These are phyloP conservation scores for Odocoileus virginianus DNA, from an alignment of 2,113 vertebrate genomes.

Conservation along the genomic window DNA sequence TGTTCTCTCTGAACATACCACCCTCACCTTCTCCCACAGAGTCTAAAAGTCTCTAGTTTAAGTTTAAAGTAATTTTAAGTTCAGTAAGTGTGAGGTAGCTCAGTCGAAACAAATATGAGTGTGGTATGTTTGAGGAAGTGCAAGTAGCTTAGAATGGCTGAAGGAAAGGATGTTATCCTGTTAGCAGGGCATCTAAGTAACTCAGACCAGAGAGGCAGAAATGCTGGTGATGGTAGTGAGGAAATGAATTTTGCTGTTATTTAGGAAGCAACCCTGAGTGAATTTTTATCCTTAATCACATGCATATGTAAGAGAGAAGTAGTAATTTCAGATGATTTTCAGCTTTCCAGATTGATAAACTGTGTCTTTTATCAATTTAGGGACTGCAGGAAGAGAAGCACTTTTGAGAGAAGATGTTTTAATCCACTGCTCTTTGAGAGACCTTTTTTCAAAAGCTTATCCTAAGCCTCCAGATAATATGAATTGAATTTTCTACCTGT, in stretches of 20 bases:
- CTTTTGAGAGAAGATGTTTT: neutral
- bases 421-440: neutral
- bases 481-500: neutral
- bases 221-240: neutral
- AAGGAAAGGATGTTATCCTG: neutral
- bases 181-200: neutral
- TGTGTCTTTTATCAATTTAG: neutral
- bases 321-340: neutral
- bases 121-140: neutral
- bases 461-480: neutral
- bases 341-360: neutral
- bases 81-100: neutral
- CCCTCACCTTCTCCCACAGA: too few species aligned
- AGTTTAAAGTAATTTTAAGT: neutral
- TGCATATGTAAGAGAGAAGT: neutral
- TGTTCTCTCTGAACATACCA: too few species aligned
- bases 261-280: neutral
- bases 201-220: neutral
- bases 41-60: too few species aligned
- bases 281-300: neutral
- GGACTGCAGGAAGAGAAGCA: neutral
- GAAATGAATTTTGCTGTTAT: neutral
- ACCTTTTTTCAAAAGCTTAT: neutral
- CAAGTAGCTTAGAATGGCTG: neutral
- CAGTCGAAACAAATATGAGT: neutral